Base-by-base conservation (phyloP, 2,797 vertebrate genomes). In the Liparis tanakae region DNA sequence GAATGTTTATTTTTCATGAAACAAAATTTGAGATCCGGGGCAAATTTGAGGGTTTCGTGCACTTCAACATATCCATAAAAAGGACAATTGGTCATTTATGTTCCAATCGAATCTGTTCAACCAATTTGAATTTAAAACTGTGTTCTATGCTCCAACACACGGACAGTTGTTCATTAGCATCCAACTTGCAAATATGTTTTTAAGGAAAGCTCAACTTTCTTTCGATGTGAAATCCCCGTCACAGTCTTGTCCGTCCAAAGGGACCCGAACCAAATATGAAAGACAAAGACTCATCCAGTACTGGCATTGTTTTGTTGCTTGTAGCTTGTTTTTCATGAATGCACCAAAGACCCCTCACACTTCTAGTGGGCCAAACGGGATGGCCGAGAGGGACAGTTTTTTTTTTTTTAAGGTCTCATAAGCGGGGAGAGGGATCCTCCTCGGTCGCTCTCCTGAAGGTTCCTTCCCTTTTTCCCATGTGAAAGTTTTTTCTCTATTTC, bases 141-240 rank as follows among this genome's bases (percentile, higher is more conserved):
- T 60, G 43, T 64, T 34, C n/a, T 8, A 6, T 50, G 20, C n/a
- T 30, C 20, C 41, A 70, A 6, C 17, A 37, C 37, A 62, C 12
- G 34, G 66, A 65, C 33, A 46, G 10, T 22, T 71, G n/a, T 34
- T 50, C 5, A 55, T 18, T 44, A 33, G 36, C 60, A 22, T 61
- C 48, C 36, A 55, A 54, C 18, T n/a, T 43, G 58, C 37, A 60
- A 63, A 43, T 18, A 41, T 20, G 18, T 41, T 60, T 59, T 15
- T 34, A 10, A 65, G 22, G 46, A 34, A 5, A 12, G 17, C 43
- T 74, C 7, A 46, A 33, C 56, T 55, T 41, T 37, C 39, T 68
- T 5, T 53, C 53, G 20, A 62, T 25, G 66, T 56, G 15, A 61
- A 74, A 67, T 68, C 14, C 14, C 15, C 15, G 55, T 73, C 43